A percentile compares a stretch with the other conserved stretches of the same genome.
phyloP scores from a whole-genome alignment of 92 coral and sea anemone genomes.

The Umimayanthus kanabou region DNA sequence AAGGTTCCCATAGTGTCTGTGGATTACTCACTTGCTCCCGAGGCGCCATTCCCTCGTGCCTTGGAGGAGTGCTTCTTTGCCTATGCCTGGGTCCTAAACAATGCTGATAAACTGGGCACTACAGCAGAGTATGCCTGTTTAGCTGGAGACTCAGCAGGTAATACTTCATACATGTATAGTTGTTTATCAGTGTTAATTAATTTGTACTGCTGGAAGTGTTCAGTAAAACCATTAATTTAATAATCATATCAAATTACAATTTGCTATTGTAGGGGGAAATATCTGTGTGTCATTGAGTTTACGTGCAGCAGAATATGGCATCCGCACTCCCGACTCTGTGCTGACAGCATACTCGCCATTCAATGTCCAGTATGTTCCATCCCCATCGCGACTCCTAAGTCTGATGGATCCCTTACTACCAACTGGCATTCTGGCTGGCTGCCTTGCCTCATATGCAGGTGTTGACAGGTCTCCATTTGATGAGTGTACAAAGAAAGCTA shows the following conservation, averaged over 20 bases:
- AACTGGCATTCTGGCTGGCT: conserved; percentile 80
- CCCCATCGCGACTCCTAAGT: conserved; percentile 90
- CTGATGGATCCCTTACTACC: conserved; percentile 94
- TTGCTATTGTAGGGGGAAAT: conserved; percentile 76
- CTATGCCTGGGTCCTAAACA: conserved; percentile 92
- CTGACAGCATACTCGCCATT: conserved; percentile 89
- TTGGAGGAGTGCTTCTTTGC: conserved; percentile 95
- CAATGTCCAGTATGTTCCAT: conserved; percentile 91
- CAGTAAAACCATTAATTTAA: neutral
- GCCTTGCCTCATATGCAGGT: conserved; percentile 92
- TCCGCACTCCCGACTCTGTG: conserved; percentile 91
- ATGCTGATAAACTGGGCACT: conserved; percentile 81
- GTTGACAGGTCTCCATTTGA: conserved; percentile 87
- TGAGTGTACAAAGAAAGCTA: conserved; percentile 62
- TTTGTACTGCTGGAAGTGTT: neutral
- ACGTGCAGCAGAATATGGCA: conserved; percentile 93
- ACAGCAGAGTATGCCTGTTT: conserved; percentile 80
- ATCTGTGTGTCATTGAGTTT: conserved; percentile 80
- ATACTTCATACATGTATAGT: neutral
- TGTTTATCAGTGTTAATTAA: too few species aligned
- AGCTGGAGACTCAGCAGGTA: conserved; percentile 99
- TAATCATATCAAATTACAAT: too few species aligned
- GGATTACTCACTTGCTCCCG: conserved; percentile 92
- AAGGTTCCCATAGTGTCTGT: conserved; percentile 91
- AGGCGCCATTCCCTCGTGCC: conserved; percentile 96